phyloP scores from a whole-genome alignment of 30 jellyfish, hydroid and myxozoan genomes.

The Chrysaora quinquecirrha region DNA sequence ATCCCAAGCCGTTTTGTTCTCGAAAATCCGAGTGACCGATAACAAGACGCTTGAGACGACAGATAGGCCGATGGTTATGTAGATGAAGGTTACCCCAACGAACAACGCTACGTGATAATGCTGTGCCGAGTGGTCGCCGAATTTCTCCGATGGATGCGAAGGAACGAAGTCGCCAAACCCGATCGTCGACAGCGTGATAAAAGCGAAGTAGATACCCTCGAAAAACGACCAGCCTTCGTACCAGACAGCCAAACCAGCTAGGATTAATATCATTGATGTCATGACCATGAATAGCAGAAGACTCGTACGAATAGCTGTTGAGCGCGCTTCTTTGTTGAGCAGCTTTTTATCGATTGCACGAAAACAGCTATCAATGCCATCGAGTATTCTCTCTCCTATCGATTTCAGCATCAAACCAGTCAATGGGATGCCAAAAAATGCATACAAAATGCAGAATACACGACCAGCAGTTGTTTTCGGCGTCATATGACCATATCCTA shows the following conservation, averaged over 20 bases:
- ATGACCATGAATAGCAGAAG: slow-evolving; percentile 66
- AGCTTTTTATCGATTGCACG: slow-evolving; percentile 55
- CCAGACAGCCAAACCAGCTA: slow-evolving; percentile 78
- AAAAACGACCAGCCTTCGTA: slow-evolving; percentile 96
- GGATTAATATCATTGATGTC: slow-evolving; percentile 65
- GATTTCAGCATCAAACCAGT: slow-evolving; percentile 95
- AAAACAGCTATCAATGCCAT: slow-evolving; percentile 67
- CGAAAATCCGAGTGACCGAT: slow-evolving; percentile 86
- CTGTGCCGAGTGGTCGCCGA: slow-evolving; percentile 29
- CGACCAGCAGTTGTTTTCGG: slow-evolving; percentile 91
- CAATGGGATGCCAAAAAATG: slow-evolving; percentile 92
- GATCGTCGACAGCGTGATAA: slow-evolving; percentile 86
- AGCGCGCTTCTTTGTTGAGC: slow-evolving; percentile 62
- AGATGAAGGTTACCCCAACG: slow-evolving; percentile 77
- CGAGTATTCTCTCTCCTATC: slow-evolving; percentile 86
- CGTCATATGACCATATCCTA: slow-evolving; percentile 93
- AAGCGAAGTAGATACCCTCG: slow-evolving; percentile 89
- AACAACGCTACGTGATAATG: slow-evolving; percentile 89
- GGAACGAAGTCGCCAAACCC: slow-evolving; percentile 98
- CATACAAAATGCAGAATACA: slow-evolving; percentile 85
- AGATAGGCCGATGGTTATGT: slow-evolving; percentile 91
- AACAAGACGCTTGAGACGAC: slow-evolving; percentile 92
- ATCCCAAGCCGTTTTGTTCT: slow-evolving; percentile 93
- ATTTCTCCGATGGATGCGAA: slow-evolving; percentile 74
- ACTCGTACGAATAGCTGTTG: slow-evolving; percentile 78